These are phyloP conservation scores for Agrotis exclamationis DNA, from an alignment of 2,888 invertebrate species.

Conservation along the genomic window DNA sequence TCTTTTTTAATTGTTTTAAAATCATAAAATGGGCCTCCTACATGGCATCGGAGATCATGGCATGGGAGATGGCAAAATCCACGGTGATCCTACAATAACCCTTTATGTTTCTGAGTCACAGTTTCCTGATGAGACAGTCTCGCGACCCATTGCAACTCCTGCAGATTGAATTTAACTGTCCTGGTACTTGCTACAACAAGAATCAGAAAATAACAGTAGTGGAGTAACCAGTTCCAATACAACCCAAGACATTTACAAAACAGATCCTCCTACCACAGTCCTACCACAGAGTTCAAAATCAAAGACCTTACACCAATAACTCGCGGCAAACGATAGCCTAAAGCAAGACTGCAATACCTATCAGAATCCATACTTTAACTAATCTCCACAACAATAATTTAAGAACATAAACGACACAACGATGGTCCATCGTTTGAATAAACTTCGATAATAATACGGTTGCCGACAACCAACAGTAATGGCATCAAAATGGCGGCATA, in stretches of 20 bases:
- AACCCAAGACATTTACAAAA: neutral
- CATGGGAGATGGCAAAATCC: no score
- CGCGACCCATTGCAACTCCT: no score
- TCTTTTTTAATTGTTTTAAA: no score
- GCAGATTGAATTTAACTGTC: no score
- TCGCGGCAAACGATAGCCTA: slow-evolving; percentile 28
- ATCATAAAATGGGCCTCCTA: no score
- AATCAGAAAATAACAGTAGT: no score
- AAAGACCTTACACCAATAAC: slow-evolving; percentile 4
- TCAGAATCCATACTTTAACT: slow-evolving; percentile 13
- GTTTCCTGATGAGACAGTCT: no score
- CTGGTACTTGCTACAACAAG: no score
- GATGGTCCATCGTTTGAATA: slow-evolving; percentile 42
- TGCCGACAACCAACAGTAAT: slow-evolving; percentile 40
- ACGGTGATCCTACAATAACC: no score
- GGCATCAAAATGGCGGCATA: slow-evolving; percentile 48
- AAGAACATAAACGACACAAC: slow-evolving; percentile 19
- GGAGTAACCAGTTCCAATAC: neutral
- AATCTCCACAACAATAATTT: slow-evolving; percentile 22
- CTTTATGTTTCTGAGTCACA: no score
- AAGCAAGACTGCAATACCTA: slow-evolving; percentile 12
- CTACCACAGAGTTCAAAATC: neutral
- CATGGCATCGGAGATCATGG: no score
- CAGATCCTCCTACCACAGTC: neutral
- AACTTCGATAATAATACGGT: slow-evolving; percentile 49